Evolutionary conservation across 2,888 invertebrate species (phyloP).

Genomic region (Drosophila helvetica): DNA sequence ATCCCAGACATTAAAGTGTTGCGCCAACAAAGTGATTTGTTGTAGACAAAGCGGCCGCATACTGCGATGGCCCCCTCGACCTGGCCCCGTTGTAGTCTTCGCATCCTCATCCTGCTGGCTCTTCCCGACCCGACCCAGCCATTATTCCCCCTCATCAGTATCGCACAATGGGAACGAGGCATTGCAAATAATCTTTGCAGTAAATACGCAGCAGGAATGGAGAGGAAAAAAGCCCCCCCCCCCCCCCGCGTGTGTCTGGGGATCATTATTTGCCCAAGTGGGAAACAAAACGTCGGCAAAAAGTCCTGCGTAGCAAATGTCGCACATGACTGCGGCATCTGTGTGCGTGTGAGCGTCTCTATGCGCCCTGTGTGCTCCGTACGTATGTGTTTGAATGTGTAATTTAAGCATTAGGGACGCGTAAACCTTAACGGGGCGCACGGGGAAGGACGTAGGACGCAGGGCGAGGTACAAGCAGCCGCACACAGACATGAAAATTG

Average conservation of each 20-base stretch:
- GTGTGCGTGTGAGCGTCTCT: conserved; percentile 29
- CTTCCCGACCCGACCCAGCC: conserved; percentile 21
- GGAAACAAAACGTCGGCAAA: conserved; percentile 78
- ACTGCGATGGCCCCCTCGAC: conserved; percentile 31
- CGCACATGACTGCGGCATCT: conserved; percentile 75
- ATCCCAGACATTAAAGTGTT: conserved; percentile 79
- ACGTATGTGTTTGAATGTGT: conserved; percentile 68
- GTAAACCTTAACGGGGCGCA: conserved; percentile 66
- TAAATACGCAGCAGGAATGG: conserved; percentile 64
- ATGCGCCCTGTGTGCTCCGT: not conserved
- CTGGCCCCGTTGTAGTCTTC: not conserved
- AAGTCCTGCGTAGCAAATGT: conserved; percentile 56
- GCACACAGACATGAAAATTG: conserved; percentile 66
- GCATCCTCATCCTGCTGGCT: conserved; percentile 14
- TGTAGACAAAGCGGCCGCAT: conserved; percentile 73
- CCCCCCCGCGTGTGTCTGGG: conserved; percentile 68
- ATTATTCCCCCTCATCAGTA: conserved; percentile 39
- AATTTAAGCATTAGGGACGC: conserved; percentile 79
- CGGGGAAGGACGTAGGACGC: conserved; percentile 43
- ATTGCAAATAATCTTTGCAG: conserved; percentile 80
- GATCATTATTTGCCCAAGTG: conserved; percentile 80
- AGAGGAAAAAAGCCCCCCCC: conserved; percentile 40
- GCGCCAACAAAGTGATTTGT: conserved; percentile 78
- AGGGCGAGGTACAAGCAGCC: conserved; percentile 28
- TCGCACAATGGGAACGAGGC: conserved; percentile 61